Conservation (phyloP, 2,113 vertebrate species). For the Shinisaurus crocodilurus region DNA sequence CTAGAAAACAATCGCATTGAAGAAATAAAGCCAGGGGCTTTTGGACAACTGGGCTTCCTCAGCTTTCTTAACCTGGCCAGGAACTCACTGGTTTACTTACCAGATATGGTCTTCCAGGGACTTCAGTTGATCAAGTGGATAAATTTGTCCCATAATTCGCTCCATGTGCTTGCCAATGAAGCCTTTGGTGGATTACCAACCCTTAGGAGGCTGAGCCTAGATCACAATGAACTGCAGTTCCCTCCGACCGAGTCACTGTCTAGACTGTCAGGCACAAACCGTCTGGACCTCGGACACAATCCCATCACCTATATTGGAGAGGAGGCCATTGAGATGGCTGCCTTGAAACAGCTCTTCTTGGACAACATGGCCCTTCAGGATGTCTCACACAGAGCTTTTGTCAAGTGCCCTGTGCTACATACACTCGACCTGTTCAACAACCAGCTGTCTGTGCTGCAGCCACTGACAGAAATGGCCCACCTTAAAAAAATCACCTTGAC, state of each 20-base stretch:
- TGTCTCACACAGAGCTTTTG: slow-evolving; percentile 81
- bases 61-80: slow-evolving; percentile 86
- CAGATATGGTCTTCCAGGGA: slow-evolving; percentile 94
- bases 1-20: slow-evolving; percentile 87
- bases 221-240: slow-evolving; percentile 93
- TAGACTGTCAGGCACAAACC: slow-evolving; percentile 80
- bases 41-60: slow-evolving; percentile 88
- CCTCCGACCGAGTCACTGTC: slow-evolving; percentile 87
- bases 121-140: slow-evolving; percentile 89
- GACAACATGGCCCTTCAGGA: slow-evolving; percentile 91
- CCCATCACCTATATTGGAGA: slow-evolving; percentile 90
- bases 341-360: slow-evolving; percentile 87
- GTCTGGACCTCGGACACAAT: slow-evolving; percentile 90
- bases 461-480: slow-evolving; percentile 76
- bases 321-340: slow-evolving; percentile 86
- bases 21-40: slow-evolving; percentile 91
- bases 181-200: slow-evolving; percentile 88
- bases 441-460: slow-evolving; percentile 85
- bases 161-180: slow-evolving; percentile 88
- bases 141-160: slow-evolving; percentile 88
- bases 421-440: slow-evolving; percentile 88
- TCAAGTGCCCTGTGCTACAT: slow-evolving; percentile 80
- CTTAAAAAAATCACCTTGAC: slow-evolving; percentile 82
- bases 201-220: slow-evolving; percentile 88
- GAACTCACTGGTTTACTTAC: slow-evolving; percentile 91